Evolutionary conservation across 2,797 vertebrate species (phyloP), one percentile per base, ranked within the genome.

Genomic region (Calcarius lapponicus): DNA sequence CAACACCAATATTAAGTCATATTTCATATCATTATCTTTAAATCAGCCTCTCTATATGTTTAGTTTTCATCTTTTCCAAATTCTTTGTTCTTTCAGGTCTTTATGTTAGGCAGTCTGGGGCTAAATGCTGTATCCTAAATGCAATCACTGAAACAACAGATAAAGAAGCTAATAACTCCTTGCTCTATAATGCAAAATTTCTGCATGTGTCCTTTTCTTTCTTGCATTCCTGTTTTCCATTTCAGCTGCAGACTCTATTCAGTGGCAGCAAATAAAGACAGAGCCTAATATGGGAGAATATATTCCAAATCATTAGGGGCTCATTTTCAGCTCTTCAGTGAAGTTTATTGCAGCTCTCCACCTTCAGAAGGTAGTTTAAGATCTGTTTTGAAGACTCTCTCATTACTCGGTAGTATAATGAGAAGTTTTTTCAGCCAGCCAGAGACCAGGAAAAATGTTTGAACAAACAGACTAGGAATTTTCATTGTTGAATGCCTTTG

Each of bases 331-430:
- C 42, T 87, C 53, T 75, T 92, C 75, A 34, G 19, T 78, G 79
- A 85, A 91, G 83, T 83, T 93, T 91, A 78, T 86, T 94, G 81
- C 45, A 75, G 28, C 65, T 92, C 81, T 17, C 61, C 81, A 88
- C 94, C 65, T 94, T 94, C 79, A 89, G n/a, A 82, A 92, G 28
- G 50, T 66, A 92, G 84, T 78, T 94, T 69, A 90, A 57, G 36
- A 75, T 83, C 62, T 60, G 29, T 86, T 92, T 91, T 69, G 75
- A 95, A 85, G 78, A 58, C 25, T 80, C 13, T 72, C 31, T 92
- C 56, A 72, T 91, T 96, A 81, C 21, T 94, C n/a, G 66, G 47
- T 48, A 31, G 48, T 71, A 51, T 75, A 74, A 75, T 70, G 58
- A 93, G 85, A 83, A 72, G 58, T 20, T 86, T 92, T 91, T 47